A percentile compares a stretch with the other conserved stretches of the same genome.
These are phyloP conservation scores for Meteorus colon DNA, from an alignment of 2,888 invertebrate genomes.

Conservation along the genomic window DNA sequence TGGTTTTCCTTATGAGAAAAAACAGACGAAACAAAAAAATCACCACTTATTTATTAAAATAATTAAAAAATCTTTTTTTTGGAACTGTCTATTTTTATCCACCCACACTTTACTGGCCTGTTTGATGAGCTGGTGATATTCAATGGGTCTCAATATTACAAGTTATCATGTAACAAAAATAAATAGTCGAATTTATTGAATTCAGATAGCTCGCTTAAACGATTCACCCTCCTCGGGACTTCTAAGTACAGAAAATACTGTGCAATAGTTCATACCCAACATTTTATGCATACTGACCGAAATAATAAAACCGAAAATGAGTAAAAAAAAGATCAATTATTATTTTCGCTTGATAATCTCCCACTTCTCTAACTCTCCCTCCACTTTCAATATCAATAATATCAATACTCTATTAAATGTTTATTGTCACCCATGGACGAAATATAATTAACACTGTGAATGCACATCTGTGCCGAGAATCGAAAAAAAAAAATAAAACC, in stretches of 20 bases:
- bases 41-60: too few relatives aligned
- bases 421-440: neutral
- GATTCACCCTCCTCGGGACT: conserved; percentile 69
- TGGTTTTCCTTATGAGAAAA: too few relatives aligned
- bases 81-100: neutral
- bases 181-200: neutral
- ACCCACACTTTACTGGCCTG: neutral
- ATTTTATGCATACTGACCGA: conserved; percentile 64
- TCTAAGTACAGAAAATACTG: conserved; percentile 70
- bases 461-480: neutral
- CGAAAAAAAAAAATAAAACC: conserved; percentile 2
- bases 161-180: neutral
- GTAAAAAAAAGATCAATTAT: neutral
- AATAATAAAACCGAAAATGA: conserved; percentile 6
- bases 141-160: neutral
- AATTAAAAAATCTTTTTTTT: neutral
- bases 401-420: neutral
- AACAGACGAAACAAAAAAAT: neutral
- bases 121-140: neutral
- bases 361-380: neutral
- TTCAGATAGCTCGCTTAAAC: conserved; percentile 66
- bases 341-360: too few relatives aligned
- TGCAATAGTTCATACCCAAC: conserved; percentile 68
- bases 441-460: neutral
- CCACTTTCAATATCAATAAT: neutral